Percentiles rank a stretch among this genome's conserved stretches.
These are phyloP conservation scores for Sebastes flavidus DNA, from an alignment of 2,797 vertebrate species.

Conservation along the genomic window DNA sequence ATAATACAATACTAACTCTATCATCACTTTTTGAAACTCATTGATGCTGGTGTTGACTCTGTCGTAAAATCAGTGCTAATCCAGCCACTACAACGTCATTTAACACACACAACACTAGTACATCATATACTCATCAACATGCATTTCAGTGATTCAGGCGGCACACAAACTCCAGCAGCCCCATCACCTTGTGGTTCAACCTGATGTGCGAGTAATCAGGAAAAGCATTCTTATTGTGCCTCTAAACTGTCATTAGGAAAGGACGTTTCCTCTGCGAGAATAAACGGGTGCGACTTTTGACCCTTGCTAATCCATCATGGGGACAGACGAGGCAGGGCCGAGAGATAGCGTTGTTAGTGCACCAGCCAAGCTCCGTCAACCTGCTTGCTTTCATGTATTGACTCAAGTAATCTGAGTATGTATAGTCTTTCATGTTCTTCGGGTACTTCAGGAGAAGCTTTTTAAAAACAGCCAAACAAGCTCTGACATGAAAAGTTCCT, in stretches of 20 bases:
- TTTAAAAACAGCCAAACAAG: background rate
- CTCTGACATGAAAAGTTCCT: background rate
- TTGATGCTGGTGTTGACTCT: no score
- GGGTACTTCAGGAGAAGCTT: background rate
- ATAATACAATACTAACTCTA: no score
- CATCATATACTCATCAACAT: background rate
- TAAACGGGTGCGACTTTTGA: constrained; percentile 83
- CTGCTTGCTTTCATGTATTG: constrained; percentile 43
- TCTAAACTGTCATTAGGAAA: constrained; percentile 81
- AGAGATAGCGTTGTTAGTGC: constrained; percentile 67
- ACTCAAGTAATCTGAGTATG: constrained; percentile 17
- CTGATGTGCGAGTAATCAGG: constrained; percentile 8
- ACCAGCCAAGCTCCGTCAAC: constrained; percentile 59
- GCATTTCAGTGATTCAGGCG: background rate
- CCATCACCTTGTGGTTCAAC: background rate
- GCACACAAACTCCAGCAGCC: background rate
- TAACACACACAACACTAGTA: background rate
- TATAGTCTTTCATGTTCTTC: constrained; percentile 20
- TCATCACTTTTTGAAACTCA: no score
- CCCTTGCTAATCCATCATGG: constrained; percentile 80
- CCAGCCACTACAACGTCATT: background rate
- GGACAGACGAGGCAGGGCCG: constrained; percentile 73
- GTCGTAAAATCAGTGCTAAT: no score
- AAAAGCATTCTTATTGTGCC: constrained; percentile 24
- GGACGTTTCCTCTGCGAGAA: constrained; percentile 84